Conservation (phyloP, 2,797 vertebrate genomes). For the Cryptoprocta ferox region DNA sequence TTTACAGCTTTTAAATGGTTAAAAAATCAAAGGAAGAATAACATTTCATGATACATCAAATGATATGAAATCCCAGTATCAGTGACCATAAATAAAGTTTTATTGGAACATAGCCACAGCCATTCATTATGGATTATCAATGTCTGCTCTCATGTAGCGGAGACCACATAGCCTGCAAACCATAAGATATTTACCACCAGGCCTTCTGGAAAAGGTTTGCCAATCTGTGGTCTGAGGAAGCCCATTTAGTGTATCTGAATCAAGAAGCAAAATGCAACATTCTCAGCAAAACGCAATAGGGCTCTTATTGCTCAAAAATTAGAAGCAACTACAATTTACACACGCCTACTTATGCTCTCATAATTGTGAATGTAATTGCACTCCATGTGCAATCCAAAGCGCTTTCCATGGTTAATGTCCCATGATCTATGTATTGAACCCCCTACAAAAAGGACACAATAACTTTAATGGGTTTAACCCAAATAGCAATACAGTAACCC, state of each 20-base stretch:
- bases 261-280: not conserved
- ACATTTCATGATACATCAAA: not conserved
- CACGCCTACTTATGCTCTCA: not conserved
- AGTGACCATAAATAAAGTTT: not conserved
- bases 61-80: not conserved
- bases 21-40: not conserved
- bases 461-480: not conserved
- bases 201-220: not conserved
- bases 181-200: slow-evolving; percentile 32
- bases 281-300: not conserved
- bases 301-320: not conserved
- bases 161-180: not conserved
- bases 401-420: not conserved
- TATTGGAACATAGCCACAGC: not conserved
- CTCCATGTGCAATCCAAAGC: not conserved
- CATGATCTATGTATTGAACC: not conserved
- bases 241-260: not conserved
- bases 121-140: accelerated
- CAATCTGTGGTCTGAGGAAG: not conserved
- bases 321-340: not conserved
- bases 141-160: not conserved
- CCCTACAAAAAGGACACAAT: not conserved
- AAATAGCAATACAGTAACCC: not conserved
- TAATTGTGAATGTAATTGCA: not conserved
- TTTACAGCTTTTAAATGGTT: not conserved